phyloP scores from a whole-genome alignment of 2,113 vertebrate genomes.

The Laticauda colubrina region DNA sequence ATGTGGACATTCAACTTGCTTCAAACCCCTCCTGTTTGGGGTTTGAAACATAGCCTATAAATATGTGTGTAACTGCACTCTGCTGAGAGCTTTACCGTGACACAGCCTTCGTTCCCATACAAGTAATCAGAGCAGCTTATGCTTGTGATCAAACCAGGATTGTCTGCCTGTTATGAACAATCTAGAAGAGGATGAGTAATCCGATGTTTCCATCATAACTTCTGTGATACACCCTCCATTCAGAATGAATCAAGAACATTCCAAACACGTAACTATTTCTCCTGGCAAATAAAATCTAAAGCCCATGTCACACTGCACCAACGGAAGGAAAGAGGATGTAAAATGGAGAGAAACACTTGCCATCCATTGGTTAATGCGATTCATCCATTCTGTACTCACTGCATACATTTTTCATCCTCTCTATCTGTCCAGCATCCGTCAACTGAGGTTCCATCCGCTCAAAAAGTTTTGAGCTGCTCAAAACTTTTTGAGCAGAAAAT shows the following conservation, averaged over 20 bases:
- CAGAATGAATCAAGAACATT: background rate
- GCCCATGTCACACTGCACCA: too few relatives aligned
- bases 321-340: too few relatives aligned
- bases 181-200: background rate
- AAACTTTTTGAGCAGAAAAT: too few relatives aligned
- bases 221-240: background rate
- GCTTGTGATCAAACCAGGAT: background rate
- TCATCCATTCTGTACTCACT: too few relatives aligned
- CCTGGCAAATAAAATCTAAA: slow-evolving; percentile 36
- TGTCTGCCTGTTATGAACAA: accelerated
- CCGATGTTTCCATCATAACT: background rate
- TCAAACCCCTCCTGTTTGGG: background rate
- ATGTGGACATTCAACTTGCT: background rate
- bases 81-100: background rate
- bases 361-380: too few relatives aligned
- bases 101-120: background rate
- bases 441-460: too few relatives aligned
- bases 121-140: background rate
- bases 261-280: background rate
- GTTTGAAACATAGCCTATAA: background rate
- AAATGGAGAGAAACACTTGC: too few relatives aligned
- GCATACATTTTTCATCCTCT: too few relatives aligned
- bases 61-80: background rate
- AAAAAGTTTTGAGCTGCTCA: too few relatives aligned
- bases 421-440: too few relatives aligned